Evolutionary conservation across 2,888 invertebrate species (phyloP).

Genomic region (Dicyrtoma fusca): DNA sequence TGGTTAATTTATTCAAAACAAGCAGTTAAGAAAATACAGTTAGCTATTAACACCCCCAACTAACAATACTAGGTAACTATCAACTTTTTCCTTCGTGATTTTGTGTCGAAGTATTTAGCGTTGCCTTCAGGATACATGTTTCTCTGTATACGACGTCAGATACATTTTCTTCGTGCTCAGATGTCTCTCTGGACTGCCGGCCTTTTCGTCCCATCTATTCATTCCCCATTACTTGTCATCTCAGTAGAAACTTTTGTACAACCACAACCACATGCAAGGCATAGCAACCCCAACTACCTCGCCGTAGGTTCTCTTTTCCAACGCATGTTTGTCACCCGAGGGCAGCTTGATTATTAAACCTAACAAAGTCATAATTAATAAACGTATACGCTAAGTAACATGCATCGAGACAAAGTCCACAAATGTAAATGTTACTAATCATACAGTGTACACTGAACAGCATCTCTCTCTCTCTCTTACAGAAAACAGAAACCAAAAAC

Average conservation of each 20-base stretch:
- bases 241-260: slow-evolving; percentile 2
- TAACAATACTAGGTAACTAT: no score
- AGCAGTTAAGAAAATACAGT: no score
- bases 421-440: background rate
- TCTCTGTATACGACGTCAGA: no score
- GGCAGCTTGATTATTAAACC: slow-evolving; percentile 24
- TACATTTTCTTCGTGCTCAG: no score
- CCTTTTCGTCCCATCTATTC: background rate
- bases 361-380: slow-evolving; percentile 31
- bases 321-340: slow-evolving; percentile 17
- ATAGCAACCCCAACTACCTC: background rate
- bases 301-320: background rate
- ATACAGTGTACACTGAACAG: background rate
- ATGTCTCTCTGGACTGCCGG: background rate
- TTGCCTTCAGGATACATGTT: no score
- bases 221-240: background rate
- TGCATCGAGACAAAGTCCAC: slow-evolving; percentile 6
- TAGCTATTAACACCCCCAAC: no score
- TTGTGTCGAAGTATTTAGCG: no score
- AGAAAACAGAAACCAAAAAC: background rate
- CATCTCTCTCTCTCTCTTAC: no score
- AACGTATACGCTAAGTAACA: background rate
- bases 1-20: no score
- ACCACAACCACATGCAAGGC: background rate
- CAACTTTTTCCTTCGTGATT: no score